These are phyloP conservation scores for Myiotriccus ornatus DNA, from an alignment of 2,797 vertebrate genomes.

Conservation along the genomic window DNA sequence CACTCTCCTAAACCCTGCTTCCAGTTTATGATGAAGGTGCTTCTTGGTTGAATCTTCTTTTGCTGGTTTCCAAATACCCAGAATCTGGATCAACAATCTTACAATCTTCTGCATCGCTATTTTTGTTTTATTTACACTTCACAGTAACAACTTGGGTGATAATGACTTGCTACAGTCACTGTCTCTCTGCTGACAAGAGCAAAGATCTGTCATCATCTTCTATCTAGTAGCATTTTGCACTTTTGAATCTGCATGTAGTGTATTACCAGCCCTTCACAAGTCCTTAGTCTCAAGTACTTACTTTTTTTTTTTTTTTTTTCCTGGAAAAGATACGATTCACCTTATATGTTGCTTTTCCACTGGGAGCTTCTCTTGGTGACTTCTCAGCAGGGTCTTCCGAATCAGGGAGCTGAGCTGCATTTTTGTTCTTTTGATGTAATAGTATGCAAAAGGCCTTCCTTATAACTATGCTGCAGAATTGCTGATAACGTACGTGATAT, in stretches of 20 bases:
- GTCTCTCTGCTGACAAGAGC: conserved; percentile 68
- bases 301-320: not conserved
- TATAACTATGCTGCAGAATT: not conserved
- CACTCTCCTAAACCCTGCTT: conserved; percentile 30
- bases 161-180: conserved; percentile 66
- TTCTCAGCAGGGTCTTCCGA: not conserved
- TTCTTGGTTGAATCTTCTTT: conserved; percentile 28
- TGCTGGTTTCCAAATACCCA: conserved; percentile 45
- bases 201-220: conserved; percentile 66
- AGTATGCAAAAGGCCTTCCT: not conserved
- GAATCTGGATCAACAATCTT: conserved; percentile 61
- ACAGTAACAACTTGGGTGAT: conserved; percentile 68
- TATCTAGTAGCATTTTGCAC: conserved; percentile 52
- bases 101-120: conserved; percentile 31
- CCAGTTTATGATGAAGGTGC: conserved; percentile 30
- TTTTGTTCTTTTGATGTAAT: not conserved
- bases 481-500: not conserved
- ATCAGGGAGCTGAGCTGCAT: not conserved
- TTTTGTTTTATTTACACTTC: conserved; percentile 70
- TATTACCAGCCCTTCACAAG: conserved; percentile 44
- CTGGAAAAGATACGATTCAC: not conserved
- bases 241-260: conserved; percentile 47
- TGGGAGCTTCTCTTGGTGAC: not conserved
- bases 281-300: conserved; percentile 19
- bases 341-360: not conserved